Conservation (phyloP, 1,140 invertebrate species). For the Neodiprion pinetum region DNA sequence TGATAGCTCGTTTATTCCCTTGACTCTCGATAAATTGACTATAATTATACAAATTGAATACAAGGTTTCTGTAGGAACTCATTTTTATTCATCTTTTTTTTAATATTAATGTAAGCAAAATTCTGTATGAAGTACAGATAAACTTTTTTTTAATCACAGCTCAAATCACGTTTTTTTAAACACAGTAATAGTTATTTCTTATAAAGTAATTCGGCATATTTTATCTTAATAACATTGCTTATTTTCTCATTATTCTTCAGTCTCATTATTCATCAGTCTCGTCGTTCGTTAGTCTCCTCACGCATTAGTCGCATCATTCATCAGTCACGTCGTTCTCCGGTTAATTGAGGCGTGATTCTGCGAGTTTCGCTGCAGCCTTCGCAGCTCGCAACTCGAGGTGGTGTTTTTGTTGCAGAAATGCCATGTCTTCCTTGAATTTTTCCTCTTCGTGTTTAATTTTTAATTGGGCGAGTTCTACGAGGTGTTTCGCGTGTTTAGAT, state of each 20-base stretch:
- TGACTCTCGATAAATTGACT: background rate
- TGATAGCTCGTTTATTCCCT: background rate
- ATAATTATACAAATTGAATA: too few relatives aligned
- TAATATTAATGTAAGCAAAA: background rate
- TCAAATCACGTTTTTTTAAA: too few relatives aligned
- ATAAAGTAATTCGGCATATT: too few relatives aligned
- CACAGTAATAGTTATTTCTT: too few relatives aligned
- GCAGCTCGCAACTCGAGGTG: background rate
- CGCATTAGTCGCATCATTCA: too few relatives aligned
- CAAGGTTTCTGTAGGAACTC: background rate
- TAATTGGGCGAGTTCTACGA: background rate
- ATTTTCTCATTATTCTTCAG: too few relatives aligned
- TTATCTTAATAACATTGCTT: too few relatives aligned
- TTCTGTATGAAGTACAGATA: too few relatives aligned
- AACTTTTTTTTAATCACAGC: too few relatives aligned
- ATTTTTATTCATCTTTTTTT: background rate
- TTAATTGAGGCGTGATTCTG: background rate
- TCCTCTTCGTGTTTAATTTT: conserved; percentile 1
- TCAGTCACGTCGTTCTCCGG: too few relatives aligned
- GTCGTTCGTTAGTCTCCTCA: too few relatives aligned
- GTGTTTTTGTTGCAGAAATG: background rate
- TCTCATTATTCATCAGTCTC: too few relatives aligned
- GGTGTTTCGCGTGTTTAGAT: background rate
- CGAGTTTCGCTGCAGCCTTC: background rate
- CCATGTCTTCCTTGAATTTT: background rate